Percentiles rank a stretch among this genome's conserved stretches.
These are phyloP conservation scores for Hypomesus transpacificus DNA, from an alignment of 2,113 vertebrate genomes.

Conservation along the genomic window DNA sequence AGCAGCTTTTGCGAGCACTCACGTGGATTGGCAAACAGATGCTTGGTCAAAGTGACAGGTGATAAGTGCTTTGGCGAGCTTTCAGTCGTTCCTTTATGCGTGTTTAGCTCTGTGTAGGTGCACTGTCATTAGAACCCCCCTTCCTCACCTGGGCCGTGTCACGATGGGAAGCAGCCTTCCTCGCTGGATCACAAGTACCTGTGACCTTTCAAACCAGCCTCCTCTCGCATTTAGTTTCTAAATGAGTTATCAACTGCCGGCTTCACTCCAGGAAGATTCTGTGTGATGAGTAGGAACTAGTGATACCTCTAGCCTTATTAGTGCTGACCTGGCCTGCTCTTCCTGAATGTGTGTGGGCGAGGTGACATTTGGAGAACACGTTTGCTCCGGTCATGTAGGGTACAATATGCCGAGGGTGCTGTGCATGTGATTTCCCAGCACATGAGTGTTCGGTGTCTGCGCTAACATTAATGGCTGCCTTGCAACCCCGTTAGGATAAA, in stretches of 20 bases:
- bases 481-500: neutral
- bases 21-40: conserved; percentile 63
- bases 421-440: no score
- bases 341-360: neutral
- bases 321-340: neutral
- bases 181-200: conserved; percentile 43
- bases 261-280: neutral
- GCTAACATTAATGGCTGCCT: neutral
- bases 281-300: neutral
- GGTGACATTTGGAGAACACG: no score
- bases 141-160: conserved; percentile 33
- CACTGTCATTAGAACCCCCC: conserved; percentile 38
- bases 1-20: conserved; percentile 59
- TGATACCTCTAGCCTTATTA: neutral
- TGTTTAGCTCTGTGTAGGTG: conserved; percentile 39
- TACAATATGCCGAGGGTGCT: no score
- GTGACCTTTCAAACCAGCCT: conserved; percentile 58
- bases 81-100: conserved; percentile 62
- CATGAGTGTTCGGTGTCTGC: neutral
- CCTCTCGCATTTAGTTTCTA: conserved; percentile 40
- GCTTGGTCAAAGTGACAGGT: conserved; percentile 59
- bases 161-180: conserved; percentile 9
- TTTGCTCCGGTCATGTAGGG: neutral
- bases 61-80: conserved; percentile 58
- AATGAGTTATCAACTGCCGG: conserved; percentile 19